These are phyloP conservation scores for Pachypeltis micranthus DNA, from an alignment of 1,140 invertebrate species.

Conservation along the genomic window DNA sequence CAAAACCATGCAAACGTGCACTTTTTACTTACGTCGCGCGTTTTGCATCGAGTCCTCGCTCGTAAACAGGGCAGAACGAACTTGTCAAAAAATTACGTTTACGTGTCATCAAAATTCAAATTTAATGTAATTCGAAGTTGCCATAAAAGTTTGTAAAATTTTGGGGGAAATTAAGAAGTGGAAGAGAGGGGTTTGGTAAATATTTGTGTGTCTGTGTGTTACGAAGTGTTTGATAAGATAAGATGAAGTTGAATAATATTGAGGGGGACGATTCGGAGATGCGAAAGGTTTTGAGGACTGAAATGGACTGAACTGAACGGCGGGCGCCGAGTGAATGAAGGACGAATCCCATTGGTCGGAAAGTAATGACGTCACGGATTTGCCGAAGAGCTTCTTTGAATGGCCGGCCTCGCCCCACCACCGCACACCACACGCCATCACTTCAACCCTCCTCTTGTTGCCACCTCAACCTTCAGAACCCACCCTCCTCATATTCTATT, in stretches of 20 bases:
- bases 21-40: neutral
- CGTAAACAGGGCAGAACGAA: neutral
- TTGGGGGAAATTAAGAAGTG: neutral
- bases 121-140: neutral
- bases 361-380: slow-evolving; percentile 7
- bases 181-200: neutral
- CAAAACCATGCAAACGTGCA: neutral
- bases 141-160: neutral
- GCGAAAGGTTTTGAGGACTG: neutral
- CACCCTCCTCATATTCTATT: too few species aligned
- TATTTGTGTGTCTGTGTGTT: neutral
- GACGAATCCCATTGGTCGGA: neutral
- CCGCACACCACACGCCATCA: too few species aligned
- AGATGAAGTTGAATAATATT: neutral
- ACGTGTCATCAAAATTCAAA: neutral
- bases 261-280: neutral
- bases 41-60: neutral
- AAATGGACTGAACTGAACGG: slow-evolving; percentile 13
- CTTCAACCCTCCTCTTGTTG: too few species aligned
- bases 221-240: neutral
- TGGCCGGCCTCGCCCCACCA: too few species aligned
- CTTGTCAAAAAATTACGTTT: neutral
- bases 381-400: neutral
- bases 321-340: slow-evolving; percentile 10
- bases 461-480: too few species aligned